These are phyloP conservation scores for Thaumatotibia leucotreta DNA, from an alignment of 1,140 invertebrate species.

Conservation along the genomic window DNA sequence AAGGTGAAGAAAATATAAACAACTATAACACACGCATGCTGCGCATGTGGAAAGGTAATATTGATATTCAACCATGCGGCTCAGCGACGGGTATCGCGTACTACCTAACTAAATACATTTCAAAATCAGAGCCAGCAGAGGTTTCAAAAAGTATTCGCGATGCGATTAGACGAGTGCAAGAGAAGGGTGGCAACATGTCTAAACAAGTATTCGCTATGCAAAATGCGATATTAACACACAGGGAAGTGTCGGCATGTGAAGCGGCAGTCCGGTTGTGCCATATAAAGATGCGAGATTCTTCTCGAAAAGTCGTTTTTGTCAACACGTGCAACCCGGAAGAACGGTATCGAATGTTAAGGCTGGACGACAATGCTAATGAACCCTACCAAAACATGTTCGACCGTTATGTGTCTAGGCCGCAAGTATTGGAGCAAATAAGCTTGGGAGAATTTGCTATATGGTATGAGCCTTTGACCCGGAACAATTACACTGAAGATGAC, in stretches of 20 bases:
- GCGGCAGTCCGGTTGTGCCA: constrained; percentile 23
- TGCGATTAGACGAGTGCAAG: neutral
- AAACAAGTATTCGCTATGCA: neutral
- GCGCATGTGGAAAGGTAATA: too few relatives aligned
- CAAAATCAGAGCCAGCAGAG: neutral
- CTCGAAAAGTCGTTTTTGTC: constrained; percentile 31
- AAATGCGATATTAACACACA: constrained; percentile 17
- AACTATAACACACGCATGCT: neutral
- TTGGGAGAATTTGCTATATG: constrained; percentile 26
- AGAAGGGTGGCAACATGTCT: neutral
- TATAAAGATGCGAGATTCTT: constrained; percentile 21
- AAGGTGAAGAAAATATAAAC: neutral
- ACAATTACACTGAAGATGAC: constrained; percentile 21
- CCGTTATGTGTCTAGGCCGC: constrained; percentile 15
- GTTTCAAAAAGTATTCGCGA: neutral
- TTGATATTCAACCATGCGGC: too few relatives aligned
- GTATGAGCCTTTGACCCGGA: constrained; percentile 11
- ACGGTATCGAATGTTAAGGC: constrained; percentile 24
- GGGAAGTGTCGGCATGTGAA: constrained; percentile 21
- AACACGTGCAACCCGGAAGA: constrained; percentile 27
- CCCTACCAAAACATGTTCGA: constrained; percentile 21
- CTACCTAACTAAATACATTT: neutral
- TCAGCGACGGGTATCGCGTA: neutral
- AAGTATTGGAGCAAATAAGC: constrained; percentile 21
- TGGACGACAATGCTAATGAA: constrained; percentile 17